phyloP scores from a whole-genome alignment of 2,113 vertebrate species.

The Lanius ludovicianus region DNA sequence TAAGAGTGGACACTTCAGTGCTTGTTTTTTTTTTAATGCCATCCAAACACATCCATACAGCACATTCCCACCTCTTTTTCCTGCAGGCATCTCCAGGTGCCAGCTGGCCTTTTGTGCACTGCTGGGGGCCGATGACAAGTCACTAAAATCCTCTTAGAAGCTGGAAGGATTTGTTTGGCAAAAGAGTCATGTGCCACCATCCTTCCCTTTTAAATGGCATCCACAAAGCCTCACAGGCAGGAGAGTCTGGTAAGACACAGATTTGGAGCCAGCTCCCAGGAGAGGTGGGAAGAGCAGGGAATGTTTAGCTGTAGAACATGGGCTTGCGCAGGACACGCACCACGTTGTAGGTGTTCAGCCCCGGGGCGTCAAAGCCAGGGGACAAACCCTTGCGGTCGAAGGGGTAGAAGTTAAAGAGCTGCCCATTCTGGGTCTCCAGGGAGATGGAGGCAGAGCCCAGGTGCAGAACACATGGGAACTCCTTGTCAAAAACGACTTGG shows the following conservation, averaged over 20 bases:
- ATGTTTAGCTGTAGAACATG: constrained; percentile 65
- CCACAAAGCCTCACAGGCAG: background rate
- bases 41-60: background rate
- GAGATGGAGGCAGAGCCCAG: constrained; percentile 83
- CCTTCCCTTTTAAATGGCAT: background rate
- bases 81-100: background rate
- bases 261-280: background rate
- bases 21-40: background rate
- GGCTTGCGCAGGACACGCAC: constrained; percentile 79
- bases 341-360: constrained; percentile 89
- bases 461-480: constrained; percentile 85
- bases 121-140: background rate
- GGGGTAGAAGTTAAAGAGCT: constrained; percentile 87
- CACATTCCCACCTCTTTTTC: background rate
- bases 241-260: background rate
- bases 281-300: background rate
- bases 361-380: constrained; percentile 87
- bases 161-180: background rate
- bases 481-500: constrained; percentile 85
- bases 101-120: background rate
- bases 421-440: constrained; percentile 87
- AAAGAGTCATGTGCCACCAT: background rate
- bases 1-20: background rate
- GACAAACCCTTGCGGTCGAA: constrained; percentile 82
- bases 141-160: background rate